Percentiles rank a stretch among this genome's conserved stretches.
Conservation (phyloP, 2,797 vertebrate species). For the Falco cherrug region DNA sequence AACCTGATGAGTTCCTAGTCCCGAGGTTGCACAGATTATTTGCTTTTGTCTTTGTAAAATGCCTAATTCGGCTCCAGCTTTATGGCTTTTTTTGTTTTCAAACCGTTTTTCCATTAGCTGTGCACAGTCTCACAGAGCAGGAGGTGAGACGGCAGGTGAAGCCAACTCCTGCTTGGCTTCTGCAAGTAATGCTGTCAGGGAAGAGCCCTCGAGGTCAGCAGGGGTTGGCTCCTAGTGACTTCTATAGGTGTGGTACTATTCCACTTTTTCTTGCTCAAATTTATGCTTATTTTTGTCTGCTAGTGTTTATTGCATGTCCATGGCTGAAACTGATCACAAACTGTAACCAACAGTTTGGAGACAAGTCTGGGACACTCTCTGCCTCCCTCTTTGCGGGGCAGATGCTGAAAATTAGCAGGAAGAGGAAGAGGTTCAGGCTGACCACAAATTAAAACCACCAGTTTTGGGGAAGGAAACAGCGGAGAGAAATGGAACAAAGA, state of each 20-base stretch:
- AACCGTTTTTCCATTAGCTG: neutral
- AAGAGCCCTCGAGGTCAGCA: neutral
- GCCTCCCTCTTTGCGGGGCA: neutral
- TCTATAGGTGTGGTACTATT: neutral
- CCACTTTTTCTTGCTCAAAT: neutral
- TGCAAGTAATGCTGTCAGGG: neutral
- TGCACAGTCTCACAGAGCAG: neutral
- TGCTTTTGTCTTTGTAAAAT: conserved; percentile 10
- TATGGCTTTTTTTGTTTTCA: neutral
- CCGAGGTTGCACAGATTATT: neutral
- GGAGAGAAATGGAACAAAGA: neutral
- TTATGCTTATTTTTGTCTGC: neutral
- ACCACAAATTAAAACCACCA: neutral
- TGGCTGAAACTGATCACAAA: neutral
- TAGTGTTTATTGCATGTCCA: neutral
- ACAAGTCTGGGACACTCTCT: neutral
- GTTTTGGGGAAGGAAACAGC: neutral
- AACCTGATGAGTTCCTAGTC: neutral
- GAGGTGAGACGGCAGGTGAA: neutral
- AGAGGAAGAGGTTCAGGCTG: neutral
- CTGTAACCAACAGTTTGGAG: neutral
- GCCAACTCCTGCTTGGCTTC: neutral
- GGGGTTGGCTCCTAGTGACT: neutral
- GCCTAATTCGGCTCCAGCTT: neutral
- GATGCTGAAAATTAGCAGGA: neutral